Percentiles rank a stretch among this genome's conserved stretches.
These are phyloP conservation scores for Grammomys surdaster DNA, from an alignment of 2,113 vertebrate genomes.

Conservation along the genomic window DNA sequence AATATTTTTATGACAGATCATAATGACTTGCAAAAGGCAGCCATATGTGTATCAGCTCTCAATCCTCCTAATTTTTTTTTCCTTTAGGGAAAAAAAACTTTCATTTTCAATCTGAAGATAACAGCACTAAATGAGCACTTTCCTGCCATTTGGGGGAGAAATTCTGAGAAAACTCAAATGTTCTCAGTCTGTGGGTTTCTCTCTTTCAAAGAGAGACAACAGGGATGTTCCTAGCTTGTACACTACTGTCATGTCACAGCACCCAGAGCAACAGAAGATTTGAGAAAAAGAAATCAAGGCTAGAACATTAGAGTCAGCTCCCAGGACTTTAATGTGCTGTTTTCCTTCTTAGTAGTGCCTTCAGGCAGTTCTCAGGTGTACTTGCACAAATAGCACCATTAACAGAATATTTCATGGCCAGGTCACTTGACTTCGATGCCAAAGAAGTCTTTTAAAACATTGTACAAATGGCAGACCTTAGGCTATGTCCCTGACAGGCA, in stretches of 20 bases:
- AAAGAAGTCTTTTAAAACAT: constrained; percentile 70
- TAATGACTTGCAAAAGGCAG: constrained; percentile 85
- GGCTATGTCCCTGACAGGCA: constrained; percentile 57
- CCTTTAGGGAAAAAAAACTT: constrained; percentile 48
- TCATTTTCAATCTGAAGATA: constrained; percentile 68
- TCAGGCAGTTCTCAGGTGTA: constrained; percentile 45
- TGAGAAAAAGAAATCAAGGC: constrained; percentile 75
- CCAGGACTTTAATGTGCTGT: constrained; percentile 64
- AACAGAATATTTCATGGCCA: constrained; percentile 75
- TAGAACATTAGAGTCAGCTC: constrained; percentile 55
- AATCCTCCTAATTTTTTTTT: constrained; percentile 73
- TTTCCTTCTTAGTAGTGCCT: constrained; percentile 68
- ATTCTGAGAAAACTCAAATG: constrained; percentile 60
- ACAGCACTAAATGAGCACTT: constrained; percentile 17
- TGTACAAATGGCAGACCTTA: constrained; percentile 60
- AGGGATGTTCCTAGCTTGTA: constrained; percentile 53
- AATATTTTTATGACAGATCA: constrained; percentile 86
- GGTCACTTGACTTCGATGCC: constrained; percentile 74
- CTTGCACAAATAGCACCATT: constrained; percentile 68
- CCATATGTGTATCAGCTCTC: constrained; percentile 81
- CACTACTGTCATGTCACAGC: constrained; percentile 26
- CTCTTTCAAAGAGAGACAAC: constrained; percentile 55
- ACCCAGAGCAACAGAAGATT: constrained; percentile 53
- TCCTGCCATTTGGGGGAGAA: constrained; percentile 43
- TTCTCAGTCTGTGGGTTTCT: constrained; percentile 37